Conservation (phyloP, 2,888 invertebrate species). For the Ophion ellenae region DNA sequence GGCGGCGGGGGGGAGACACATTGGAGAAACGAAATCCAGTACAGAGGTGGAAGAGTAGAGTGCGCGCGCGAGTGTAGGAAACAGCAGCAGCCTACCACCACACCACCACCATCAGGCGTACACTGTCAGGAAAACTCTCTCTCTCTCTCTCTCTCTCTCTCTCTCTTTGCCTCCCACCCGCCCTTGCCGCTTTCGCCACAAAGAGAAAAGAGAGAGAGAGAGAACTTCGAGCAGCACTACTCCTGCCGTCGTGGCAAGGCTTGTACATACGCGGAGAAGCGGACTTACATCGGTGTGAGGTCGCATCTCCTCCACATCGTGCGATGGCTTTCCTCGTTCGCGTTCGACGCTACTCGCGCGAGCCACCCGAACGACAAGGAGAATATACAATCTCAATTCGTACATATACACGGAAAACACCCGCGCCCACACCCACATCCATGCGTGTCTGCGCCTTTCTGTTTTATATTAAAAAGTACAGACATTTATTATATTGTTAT, state of each 20-base stretch:
- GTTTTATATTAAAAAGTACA: no score
- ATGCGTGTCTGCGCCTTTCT: no score
- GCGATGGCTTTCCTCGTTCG: slow-evolving; percentile 57
- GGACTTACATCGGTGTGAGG: slow-evolving; percentile 52
- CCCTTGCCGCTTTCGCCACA: background rate
- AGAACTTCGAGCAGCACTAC: slow-evolving; percentile 47
- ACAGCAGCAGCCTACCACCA: slow-evolving; percentile 35
- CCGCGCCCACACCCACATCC: background rate
- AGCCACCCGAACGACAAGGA: slow-evolving; percentile 57
- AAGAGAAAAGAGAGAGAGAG: slow-evolving; percentile 18
- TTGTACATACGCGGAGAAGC: slow-evolving; percentile 47
- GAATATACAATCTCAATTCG: slow-evolving; percentile 42
- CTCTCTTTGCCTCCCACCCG: slow-evolving; percentile 40
- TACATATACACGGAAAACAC: background rate
- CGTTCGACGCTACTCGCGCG: slow-evolving; percentile 54
- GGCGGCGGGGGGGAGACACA: slow-evolving; percentile 41
- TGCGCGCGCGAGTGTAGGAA: slow-evolving; percentile 33
- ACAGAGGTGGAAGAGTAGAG: slow-evolving; percentile 45
- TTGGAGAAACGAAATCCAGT: slow-evolving; percentile 47
- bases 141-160: slow-evolving; percentile 36
- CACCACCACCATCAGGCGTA: background rate
- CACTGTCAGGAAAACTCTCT: slow-evolving; percentile 32
- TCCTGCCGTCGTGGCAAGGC: slow-evolving; percentile 60
- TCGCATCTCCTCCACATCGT: slow-evolving; percentile 65
- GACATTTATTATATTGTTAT: no score